Conservation (phyloP, 92 coral and sea anemone species). For the Epizoanthus scotinus region DNA sequence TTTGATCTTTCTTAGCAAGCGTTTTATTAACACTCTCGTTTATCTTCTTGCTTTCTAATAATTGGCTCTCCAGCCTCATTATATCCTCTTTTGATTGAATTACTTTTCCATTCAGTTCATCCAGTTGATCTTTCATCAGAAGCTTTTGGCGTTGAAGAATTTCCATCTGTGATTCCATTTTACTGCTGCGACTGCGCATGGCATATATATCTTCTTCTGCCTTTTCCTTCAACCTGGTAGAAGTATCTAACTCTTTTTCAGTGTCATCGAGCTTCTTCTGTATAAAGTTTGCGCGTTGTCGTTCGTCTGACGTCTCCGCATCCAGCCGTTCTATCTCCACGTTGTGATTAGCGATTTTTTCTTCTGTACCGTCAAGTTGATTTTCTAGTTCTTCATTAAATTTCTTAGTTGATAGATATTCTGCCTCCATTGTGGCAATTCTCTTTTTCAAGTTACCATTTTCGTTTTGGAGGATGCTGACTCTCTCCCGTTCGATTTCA, state of each 20-base stretch:
- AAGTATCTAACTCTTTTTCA: conserved; percentile 67
- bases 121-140: conserved; percentile 74
- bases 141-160: conserved; percentile 70
- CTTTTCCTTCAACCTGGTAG: conserved; percentile 64
- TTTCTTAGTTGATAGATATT: conserved; percentile 60
- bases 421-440: conserved; percentile 82
- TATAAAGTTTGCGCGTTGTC: conserved; percentile 43
- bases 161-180: conserved; percentile 84
- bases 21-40: conserved; percentile 74
- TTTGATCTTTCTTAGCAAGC: conserved; percentile 68
- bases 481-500: conserved; percentile 71
- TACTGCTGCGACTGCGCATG: conserved; percentile 66
- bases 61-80: conserved; percentile 74
- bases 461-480: conserved; percentile 76
- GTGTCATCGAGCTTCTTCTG: conserved; percentile 72
- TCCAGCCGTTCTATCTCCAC: conserved; percentile 75
- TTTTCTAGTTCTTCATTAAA: conserved; percentile 87
- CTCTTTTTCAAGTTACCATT: conserved; percentile 66
- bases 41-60: conserved; percentile 69
- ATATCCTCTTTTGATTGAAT: conserved; percentile 65
- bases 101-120: conserved; percentile 67
- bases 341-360: conserved; percentile 54
- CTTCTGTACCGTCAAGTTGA: conserved; percentile 83
- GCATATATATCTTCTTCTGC: conserved; percentile 73
- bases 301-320: conserved; percentile 57